A percentile compares a stretch with the other conserved stretches of the same genome.
Evolutionary conservation across 1,140 invertebrate genomes (phyloP).

Genomic region (Cydia splendana): DNA sequence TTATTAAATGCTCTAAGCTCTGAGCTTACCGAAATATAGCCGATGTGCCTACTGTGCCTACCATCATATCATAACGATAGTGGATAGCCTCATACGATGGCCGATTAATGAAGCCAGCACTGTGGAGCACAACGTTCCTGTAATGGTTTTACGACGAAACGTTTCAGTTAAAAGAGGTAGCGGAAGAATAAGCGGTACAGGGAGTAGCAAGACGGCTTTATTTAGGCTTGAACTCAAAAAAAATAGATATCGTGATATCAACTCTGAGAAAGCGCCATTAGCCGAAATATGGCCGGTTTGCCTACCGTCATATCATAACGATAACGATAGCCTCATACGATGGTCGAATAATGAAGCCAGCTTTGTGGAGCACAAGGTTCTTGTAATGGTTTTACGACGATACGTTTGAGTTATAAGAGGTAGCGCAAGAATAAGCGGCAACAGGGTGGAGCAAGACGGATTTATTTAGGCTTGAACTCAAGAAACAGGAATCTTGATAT

Average conservation of each 20-base stretch:
- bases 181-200: neutral
- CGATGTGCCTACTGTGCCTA: conserved; percentile 54
- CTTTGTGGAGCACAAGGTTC: neutral
- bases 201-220: too few relatives aligned
- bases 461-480: too few relatives aligned
- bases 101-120: conserved; percentile 76
- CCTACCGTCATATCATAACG: conserved; percentile 68
- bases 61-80: conserved; percentile 66
- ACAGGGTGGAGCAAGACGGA: too few relatives aligned
- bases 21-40: neutral
- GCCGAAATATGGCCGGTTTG: conserved; percentile 37
- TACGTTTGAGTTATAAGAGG: too few relatives aligned
- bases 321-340: conserved; percentile 72
- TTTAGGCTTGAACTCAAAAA: neutral
- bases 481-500: too few relatives aligned
- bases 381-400: neutral
- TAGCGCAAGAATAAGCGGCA: too few relatives aligned
- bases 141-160: conserved; percentile 74
- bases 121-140: conserved; percentile 67
- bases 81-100: conserved; percentile 75
- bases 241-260: neutral
- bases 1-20: neutral
- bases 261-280: neutral
- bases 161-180: neutral
- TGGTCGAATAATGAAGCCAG: conserved; percentile 37